phyloP scores from a whole-genome alignment of 2,888 invertebrate species.

The Plutella xylostella region DNA sequence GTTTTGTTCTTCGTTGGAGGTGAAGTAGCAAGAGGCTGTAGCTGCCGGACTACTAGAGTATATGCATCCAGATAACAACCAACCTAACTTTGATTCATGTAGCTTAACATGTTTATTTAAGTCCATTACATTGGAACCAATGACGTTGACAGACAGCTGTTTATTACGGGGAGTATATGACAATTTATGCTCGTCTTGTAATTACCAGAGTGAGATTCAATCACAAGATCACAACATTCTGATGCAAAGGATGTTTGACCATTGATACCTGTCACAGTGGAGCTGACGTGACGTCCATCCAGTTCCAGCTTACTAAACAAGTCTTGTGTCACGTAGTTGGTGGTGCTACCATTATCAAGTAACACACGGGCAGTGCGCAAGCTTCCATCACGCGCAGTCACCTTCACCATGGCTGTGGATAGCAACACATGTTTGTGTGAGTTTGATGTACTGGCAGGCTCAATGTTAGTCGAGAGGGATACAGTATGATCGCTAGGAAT shows the following conservation, averaged over 20 bases:
- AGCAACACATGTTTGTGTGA: background rate
- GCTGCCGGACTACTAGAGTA: background rate
- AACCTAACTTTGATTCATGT: background rate
- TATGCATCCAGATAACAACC: background rate
- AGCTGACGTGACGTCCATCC: background rate
- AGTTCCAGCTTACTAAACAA: constrained; percentile 1
- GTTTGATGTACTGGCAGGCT: too few species aligned
- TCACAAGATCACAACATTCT: background rate
- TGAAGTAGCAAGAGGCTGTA: constrained; percentile 16
- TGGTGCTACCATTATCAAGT: constrained; percentile 5
- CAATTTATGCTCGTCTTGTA: background rate
- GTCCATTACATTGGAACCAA: background rate
- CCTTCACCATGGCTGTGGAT: background rate
- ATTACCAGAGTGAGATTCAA: background rate
- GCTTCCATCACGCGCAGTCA: too few species aligned
- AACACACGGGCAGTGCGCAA: background rate
- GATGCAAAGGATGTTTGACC: background rate
- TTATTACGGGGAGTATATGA: too few species aligned
- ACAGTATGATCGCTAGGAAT: background rate
- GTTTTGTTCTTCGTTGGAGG: constrained; percentile 1
- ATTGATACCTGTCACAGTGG: constrained; percentile 4
- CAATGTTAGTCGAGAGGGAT: too few species aligned
- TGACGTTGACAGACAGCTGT: background rate
- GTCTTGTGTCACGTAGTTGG: background rate
- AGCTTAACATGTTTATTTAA: background rate